These are phyloP conservation scores for Geodia barretti DNA, from an alignment of 37 sponge, comb jelly and placozoan genomes.

Conservation along the genomic window DNA sequence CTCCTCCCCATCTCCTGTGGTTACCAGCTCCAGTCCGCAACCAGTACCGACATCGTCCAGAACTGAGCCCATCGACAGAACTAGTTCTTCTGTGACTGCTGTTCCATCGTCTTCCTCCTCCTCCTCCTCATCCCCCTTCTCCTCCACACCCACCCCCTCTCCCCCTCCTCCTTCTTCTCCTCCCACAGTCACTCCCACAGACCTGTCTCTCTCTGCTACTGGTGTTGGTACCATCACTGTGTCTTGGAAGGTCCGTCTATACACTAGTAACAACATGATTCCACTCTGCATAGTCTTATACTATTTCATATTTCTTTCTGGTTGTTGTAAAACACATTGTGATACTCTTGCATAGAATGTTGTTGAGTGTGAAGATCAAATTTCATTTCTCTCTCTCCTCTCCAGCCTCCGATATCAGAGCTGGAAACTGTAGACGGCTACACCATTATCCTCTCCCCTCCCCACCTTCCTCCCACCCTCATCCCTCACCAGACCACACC, in stretches of 20 bases:
- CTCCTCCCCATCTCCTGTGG: too few relatives aligned
- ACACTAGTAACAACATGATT: too few relatives aligned
- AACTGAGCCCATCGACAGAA: too few relatives aligned
- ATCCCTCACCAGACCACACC: slow-evolving; percentile 27
- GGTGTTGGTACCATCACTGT: too few relatives aligned
- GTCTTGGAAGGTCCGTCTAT: too few relatives aligned
- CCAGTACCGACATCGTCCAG: too few relatives aligned
- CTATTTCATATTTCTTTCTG: too few relatives aligned
- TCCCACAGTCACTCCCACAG: slow-evolving; percentile 3
- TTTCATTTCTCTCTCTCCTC: neutral
- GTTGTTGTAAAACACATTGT: too few relatives aligned
- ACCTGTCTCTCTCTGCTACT: neutral
- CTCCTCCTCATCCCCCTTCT: neutral
- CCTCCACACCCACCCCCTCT: neutral
- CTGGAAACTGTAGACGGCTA: slow-evolving; percentile 42
- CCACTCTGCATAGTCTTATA: too few relatives aligned
- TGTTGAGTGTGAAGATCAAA: neutral
- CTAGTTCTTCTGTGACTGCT: too few relatives aligned
- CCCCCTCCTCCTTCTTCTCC: slow-evolving; percentile 11
- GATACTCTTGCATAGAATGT: neutral
- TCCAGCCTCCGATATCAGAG: slow-evolving; percentile 22
- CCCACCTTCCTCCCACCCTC: slow-evolving; percentile 41
- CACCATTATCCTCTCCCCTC: slow-evolving; percentile 36
- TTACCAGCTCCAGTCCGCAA: too few relatives aligned
- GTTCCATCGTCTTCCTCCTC: slow-evolving; percentile 8